Base-by-base conservation (phyloP, 2,797 vertebrate species). In the Notolabrus celidotus region DNA sequence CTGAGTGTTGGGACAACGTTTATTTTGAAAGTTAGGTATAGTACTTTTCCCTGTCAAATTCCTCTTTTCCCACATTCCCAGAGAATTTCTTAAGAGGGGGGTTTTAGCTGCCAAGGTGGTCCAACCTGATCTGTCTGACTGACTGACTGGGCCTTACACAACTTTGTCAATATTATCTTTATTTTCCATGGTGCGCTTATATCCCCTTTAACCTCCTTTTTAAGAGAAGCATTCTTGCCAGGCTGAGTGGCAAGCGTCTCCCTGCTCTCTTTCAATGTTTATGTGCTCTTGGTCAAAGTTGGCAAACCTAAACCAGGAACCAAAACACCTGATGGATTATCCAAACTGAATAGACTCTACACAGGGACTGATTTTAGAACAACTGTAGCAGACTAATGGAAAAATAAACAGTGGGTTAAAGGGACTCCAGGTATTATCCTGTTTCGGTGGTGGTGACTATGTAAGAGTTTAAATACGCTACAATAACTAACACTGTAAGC, bases 121-220 rank as follows among this genome's bases (percentile, higher is more conserved):
- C 86, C 66, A 15, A 15, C 14, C 63, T 62, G 67, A 85, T 87
- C n/a, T n/a, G n/a, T n/a, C 61, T 39, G 58, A 60, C 34, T 67
- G 49, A 83, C 79, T 81, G 77, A 74, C 77, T 64, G 52, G 55
- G 19, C 52, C 36, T 61, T 58, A 59, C 58, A 61, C 67, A 77
- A 82, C 74, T 70, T 69, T 67, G 74, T 87, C 73, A 89, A 80
- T n/a, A n/a, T 27, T 27, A 27, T 27, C 27, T 27, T 27, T 89
- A 80, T 91, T 90, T 72, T 81, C 75, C 80, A 84, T 79, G 71
- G 63, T 84, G 71, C 61, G 23, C 68, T 56, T 52, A 45, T 34
- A 42, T 16, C 46, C 63, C 64, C 60, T 54, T n/a, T 50, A 71
- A 63, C 76, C 56, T 77, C 43, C 33, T 45, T 57, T 52, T 57